Evolutionary conservation across 2,888 invertebrate genomes (phyloP).

Genomic region (Tipula lateralis): DNA sequence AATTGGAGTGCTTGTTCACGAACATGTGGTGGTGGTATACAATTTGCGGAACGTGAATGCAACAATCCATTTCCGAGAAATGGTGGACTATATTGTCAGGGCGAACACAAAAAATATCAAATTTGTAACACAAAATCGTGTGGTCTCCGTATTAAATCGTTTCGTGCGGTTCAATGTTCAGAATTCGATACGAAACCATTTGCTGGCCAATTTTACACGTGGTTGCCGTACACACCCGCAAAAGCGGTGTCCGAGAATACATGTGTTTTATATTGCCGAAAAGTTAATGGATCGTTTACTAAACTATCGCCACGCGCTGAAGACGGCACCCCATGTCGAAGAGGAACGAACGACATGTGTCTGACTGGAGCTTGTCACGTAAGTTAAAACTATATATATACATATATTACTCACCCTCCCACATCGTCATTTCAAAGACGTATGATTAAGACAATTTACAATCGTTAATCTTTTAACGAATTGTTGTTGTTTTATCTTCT

Average conservation of each 20-base stretch:
- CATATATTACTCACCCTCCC: not conserved
- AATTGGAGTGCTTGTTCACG: conserved; percentile 57
- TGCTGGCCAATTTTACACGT: conserved; percentile 49
- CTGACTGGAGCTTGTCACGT: conserved; percentile 60
- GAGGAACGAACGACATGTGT: conserved; percentile 60
- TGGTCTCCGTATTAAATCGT: conserved; percentile 46
- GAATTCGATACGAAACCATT: conserved; percentile 50
- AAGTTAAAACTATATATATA: conserved; percentile 42
- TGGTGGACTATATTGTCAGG: conserved; percentile 60
- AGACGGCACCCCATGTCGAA: conserved; percentile 61
- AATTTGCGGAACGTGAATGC: conserved; percentile 55
- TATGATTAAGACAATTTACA: not conserved
- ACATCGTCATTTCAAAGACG: not conserved
- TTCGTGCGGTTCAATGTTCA: conserved; percentile 51
- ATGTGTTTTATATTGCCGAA: conserved; percentile 60
- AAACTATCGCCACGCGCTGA: conserved; percentile 56
- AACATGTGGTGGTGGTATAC: conserved; percentile 61
- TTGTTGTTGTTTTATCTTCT: not conserved
- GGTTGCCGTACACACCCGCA: conserved; percentile 49
- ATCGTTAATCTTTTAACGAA: not conserved
- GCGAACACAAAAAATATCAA: conserved; percentile 56
- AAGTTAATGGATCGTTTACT: conserved; percentile 55
- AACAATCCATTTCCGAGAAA: conserved; percentile 59
- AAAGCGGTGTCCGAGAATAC: conserved; percentile 47
- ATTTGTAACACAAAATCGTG: conserved; percentile 58